Evolutionary conservation across 2,797 vertebrate species (phyloP).

Genomic region (Aplochiton taeniatus): DNA sequence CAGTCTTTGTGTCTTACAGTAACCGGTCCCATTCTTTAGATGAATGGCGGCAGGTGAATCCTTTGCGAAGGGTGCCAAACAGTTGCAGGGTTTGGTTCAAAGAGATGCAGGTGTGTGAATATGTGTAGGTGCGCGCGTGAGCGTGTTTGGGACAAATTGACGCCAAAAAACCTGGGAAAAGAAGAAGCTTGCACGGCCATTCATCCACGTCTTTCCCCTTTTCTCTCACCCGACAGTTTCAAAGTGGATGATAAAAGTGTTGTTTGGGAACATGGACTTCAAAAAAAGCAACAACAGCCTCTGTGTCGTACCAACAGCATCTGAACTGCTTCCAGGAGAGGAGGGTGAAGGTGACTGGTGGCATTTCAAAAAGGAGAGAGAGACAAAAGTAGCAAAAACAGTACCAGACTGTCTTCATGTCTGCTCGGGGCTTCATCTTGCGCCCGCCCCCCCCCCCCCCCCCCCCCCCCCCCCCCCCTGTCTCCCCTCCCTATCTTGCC

Average conservation of each 20-base stretch:
- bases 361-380: slow-evolving; percentile 28
- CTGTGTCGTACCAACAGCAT: slow-evolving; percentile 66
- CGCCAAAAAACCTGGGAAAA: slow-evolving; percentile 23
- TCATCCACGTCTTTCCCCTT: slow-evolving; percentile 19
- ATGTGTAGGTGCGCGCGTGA: slow-evolving; percentile 11
- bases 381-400: slow-evolving; percentile 65
- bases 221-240: slow-evolving; percentile 27
- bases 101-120: slow-evolving; percentile 8
- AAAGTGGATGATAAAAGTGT: slow-evolving; percentile 27
- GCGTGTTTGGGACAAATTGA: not conserved
- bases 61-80: slow-evolving; percentile 34
- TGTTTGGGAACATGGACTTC: slow-evolving; percentile 14
- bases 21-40: slow-evolving; percentile 42
- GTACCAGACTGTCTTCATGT: slow-evolving; percentile 80
- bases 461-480: too few species aligned
- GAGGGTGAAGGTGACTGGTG: slow-evolving; percentile 45
- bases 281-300: slow-evolving; percentile 12
- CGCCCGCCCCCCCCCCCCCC: too few species aligned
- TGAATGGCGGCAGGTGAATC: slow-evolving; percentile 39
- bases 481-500: too few species aligned
- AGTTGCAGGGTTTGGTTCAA: slow-evolving; percentile 38
- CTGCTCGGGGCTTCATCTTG: slow-evolving; percentile 42
- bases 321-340: slow-evolving; percentile 53
- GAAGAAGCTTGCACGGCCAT: slow-evolving; percentile 6
- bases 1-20: slow-evolving; percentile 29